Conservation (phyloP, 2,888 invertebrate genomes). For the Seladonia tumulorum region DNA sequence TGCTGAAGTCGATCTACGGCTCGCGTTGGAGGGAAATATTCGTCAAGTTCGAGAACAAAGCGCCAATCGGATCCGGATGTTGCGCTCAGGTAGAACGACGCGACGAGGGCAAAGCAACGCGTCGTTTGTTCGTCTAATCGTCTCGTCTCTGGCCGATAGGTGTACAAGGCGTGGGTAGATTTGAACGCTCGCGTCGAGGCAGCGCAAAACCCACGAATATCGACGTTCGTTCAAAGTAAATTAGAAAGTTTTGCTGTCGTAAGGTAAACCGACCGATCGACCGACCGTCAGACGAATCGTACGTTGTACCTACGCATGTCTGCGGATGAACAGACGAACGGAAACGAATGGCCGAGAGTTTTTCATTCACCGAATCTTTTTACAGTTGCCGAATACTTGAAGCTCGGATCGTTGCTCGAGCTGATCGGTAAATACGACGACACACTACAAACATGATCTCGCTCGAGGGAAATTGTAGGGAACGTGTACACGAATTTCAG, state of each 20-base stretch:
- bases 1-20: constrained; percentile 81
- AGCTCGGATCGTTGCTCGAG: constrained; percentile 40
- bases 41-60: constrained; percentile 79
- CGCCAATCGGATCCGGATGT: constrained; percentile 85
- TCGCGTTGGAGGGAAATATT: constrained; percentile 81
- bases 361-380: constrained; percentile 19
- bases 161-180: constrained; percentile 81
- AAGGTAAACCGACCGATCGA: neutral
- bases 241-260: constrained; percentile 2
- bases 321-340: neutral
- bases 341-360: constrained; percentile 54
- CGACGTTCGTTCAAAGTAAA: constrained; percentile 45
- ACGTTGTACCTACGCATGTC: neutral
- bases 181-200: constrained; percentile 46
- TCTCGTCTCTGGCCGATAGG: constrained; percentile 63
- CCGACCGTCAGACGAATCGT: neutral
- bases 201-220: constrained; percentile 37
- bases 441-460: neutral
- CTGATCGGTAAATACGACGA: constrained; percentile 46
- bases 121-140: neutral
- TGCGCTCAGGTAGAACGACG: constrained; percentile 83
- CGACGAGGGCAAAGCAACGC: neutral
- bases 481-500: constrained; percentile 50
- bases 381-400: constrained; percentile 69
- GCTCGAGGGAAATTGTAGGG: neutral